A percentile compares a stretch with the other conserved stretches of the same genome.
phyloP scores from a whole-genome alignment of 2,113 vertebrate species.

The Ophthalmolycus amberensis region DNA sequence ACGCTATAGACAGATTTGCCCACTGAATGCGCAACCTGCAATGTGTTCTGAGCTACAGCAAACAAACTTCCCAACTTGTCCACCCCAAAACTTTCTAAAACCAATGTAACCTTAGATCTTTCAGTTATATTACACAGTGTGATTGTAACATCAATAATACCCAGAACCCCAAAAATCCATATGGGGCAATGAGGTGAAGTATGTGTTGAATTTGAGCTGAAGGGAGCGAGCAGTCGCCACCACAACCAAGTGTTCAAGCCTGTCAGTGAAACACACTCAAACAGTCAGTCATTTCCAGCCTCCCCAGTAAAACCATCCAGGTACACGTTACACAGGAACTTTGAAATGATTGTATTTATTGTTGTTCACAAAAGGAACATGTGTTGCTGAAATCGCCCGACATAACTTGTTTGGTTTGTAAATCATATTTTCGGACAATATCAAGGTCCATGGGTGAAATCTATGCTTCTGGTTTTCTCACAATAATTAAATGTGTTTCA shows the following conservation, averaged over 20 bases:
- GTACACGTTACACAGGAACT: slow-evolving; percentile 35
- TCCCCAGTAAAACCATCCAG: slow-evolving; percentile 21
- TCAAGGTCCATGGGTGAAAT: neutral
- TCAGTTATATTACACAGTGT: neutral
- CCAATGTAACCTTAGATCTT: neutral
- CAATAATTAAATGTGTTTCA: neutral
- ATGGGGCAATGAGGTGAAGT: neutral
- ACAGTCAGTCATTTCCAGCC: slow-evolving; percentile 14
- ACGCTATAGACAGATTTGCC: neutral
- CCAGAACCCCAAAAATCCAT: neutral
- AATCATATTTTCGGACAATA: neutral
- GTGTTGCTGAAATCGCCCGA: neutral
- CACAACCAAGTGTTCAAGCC: neutral
- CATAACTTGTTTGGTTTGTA: neutral
- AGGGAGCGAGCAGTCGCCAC: neutral
- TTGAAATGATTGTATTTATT: slow-evolving; percentile 38
- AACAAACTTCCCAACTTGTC: neutral
- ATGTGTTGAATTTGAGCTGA: neutral
- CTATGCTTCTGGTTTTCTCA: neutral
- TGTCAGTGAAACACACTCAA: slow-evolving; percentile 4
- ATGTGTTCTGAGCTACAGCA: neutral
- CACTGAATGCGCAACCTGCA: neutral
- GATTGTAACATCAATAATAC: neutral
- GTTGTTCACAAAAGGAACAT: slow-evolving; percentile 16
- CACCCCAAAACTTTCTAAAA: neutral